Evolutionary conservation across 2,797 vertebrate species (phyloP).

Genomic region (Melanogrammus aeglefinus): DNA sequence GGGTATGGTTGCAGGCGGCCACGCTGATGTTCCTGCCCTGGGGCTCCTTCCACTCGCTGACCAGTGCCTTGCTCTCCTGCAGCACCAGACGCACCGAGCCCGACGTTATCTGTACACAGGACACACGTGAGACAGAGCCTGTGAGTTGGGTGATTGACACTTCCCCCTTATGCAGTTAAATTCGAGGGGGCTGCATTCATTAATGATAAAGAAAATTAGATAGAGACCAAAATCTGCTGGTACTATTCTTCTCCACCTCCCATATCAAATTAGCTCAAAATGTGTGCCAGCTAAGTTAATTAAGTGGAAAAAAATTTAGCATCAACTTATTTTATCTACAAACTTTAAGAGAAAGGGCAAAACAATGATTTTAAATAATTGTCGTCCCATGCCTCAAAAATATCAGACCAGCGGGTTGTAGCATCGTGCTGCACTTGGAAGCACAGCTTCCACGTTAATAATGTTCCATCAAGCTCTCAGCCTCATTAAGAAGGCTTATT

Average conservation of each 20-base stretch:
- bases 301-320: background rate
- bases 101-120: conserved; percentile 85
- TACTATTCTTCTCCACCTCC: no score
- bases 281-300: background rate
- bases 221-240: background rate
- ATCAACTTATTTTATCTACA: background rate
- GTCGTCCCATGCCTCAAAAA: background rate
- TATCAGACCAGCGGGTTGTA: background rate
- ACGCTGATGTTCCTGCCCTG: conserved; percentile 98
- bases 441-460: background rate
- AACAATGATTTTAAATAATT: background rate
- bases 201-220: background rate
- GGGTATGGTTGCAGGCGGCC: conserved; percentile 94
- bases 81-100: conserved; percentile 92
- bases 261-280: no score
- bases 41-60: conserved; percentile 97
- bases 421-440: background rate
- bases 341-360: background rate
- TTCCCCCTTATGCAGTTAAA: background rate
- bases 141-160: background rate
- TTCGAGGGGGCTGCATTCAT: background rate
- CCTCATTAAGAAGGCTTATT: background rate
- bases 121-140: conserved; percentile 15
- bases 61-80: conserved; percentile 91
- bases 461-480: background rate